Base-by-base conservation (phyloP, 2,797 vertebrate genomes). In the Acanthurus leucopareius region DNA sequence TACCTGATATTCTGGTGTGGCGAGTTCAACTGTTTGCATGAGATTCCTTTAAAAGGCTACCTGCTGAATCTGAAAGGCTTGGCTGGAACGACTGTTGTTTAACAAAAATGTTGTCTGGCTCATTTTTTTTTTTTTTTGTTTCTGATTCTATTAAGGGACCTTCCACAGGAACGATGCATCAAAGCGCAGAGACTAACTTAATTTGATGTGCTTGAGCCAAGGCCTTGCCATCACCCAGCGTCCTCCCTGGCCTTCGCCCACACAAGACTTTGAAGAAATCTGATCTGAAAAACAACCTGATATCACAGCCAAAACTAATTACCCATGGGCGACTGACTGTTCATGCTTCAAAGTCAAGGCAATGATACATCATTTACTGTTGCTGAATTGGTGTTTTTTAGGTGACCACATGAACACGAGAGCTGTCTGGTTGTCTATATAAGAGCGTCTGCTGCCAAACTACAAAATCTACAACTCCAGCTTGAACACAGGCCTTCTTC, bases 211-310 rank as follows among this genome's bases (percentile, higher is more conserved):
- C 53, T 77, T 16, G 14, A 81, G 82, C 77, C 52, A 53, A 75
- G 59, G 76, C 76, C 84, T 79, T 61, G 73, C 73, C 78, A 59
- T 84, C 75, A 82, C 67, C 69, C 72, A 19, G 62, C 7, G 6
- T 77, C 67, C 75, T 86, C 64, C 73, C 63, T 86, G 86, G 84
- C 87, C 85, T 69, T n/a, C 61, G 10, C 80, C 69, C 86, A 78
- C 78, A 6, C 81, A 82, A 61, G 68, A 85, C 88, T 91, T 91
- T 89, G 86, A 90, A 89, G 88, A 89, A 87, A 93, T 89, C 32
- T 75, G 83, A 93, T 88, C 72, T 86, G 77, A 84, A 88, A 89
- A 90, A 83, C 83, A 90, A 91, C 83, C 89, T 89, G 91, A 91
- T 90, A 84, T 70, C 47, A 15, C 75, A 88, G 84, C 82, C 82